Evolutionary conservation across 1,140 invertebrate species (phyloP), one percentile per base, ranked within the genome.

Genomic region (Ylistrum balloti): DNA sequence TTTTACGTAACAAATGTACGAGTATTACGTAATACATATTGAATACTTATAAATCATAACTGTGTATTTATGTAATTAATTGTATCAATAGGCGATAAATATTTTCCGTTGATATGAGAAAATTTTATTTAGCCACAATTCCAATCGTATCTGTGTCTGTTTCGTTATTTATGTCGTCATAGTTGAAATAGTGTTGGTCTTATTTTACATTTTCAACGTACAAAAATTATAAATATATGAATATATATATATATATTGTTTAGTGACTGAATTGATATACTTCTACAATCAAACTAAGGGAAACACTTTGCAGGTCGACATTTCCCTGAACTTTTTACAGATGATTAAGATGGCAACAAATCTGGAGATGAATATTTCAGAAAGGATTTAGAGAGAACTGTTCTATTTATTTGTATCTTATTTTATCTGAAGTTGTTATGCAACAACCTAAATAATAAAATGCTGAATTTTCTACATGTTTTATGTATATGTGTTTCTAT

Each of bases 151-250:
- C 9, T 74, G 56, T 74, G 56, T 74, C 56, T 28, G 56, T 74
- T 74, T 74, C 17, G 56, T 74, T 74, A 74, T 74, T 74, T 74
- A 74, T 74, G 56, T 74, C 56, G 56, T 74, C n/a, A 74, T 74
- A 74, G 56, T 74, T n/a, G 56, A 74, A 74, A 74, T 74, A 74
- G 56, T 74, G 56, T 74, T 74, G 56, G 22, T 74, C 56, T 74
- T 74, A 74, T 74, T 74, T 74, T 74, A 74, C 56, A 74, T 74
- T 74, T 74, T 74, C 56, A 74, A 74, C n/a, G n/a, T 74, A 74
- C 56, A 74, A 74, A 74, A 74, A n/a, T 28, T 74, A 74, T 74
- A n/a, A 74, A 74, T 74, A 74, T 74, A 74, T 74, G 13, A 74
- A 74, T 74, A 74, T 74, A 74, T 74, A 22, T n/a, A n/a, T 74